Conservation (phyloP, 2,113 vertebrate species). For the Sorex fumeus region DNA sequence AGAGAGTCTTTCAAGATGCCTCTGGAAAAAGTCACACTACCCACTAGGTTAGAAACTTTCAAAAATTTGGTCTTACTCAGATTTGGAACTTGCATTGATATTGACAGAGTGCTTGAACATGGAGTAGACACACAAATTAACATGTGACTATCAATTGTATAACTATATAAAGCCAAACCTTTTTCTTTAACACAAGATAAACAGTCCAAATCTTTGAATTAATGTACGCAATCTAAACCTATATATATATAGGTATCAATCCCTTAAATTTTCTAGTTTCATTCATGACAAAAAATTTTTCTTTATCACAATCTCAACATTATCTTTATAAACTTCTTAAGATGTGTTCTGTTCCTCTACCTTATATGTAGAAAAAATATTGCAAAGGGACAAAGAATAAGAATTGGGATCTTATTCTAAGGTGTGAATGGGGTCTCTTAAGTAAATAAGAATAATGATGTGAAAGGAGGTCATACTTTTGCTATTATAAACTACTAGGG, state of each 20-base stretch:
- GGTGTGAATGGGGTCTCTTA: neutral
- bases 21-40: neutral
- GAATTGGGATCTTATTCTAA: neutral
- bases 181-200: neutral
- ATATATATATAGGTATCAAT: neutral
- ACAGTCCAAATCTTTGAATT: conserved; percentile 31
- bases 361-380: neutral
- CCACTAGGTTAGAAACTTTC: fast-evolving
- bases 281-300: conserved; percentile 15
- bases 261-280: neutral
- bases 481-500: no score
- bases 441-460: neutral
- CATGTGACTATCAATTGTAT: neutral
- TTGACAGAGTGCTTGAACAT: neutral
- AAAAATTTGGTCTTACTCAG: neutral
- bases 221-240: neutral
- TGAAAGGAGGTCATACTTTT: neutral
- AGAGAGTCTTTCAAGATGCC: neutral
- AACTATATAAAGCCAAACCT: conserved; percentile 20
- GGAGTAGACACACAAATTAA: no score
- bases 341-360: neutral
- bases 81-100: neutral
- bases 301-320: neutral
- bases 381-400: neutral
- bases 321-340: neutral